Evolutionary conservation across 1,140 invertebrate genomes (phyloP), one percentile per base, ranked within the genome.

Genomic region (Chymomyza costata): DNA sequence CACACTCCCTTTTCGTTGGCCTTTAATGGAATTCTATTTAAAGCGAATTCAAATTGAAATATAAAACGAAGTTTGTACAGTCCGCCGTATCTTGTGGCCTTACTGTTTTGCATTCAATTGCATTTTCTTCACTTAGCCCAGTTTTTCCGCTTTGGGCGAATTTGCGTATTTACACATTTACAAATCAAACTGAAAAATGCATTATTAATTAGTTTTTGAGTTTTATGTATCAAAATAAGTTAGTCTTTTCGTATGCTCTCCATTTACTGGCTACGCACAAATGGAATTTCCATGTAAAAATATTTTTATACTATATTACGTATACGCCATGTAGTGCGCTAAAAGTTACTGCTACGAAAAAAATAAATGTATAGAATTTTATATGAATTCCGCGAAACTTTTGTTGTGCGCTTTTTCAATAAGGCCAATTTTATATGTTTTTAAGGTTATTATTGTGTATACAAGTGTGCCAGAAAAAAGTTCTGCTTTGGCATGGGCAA

Each of bases 181-280:
- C 31, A 39, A 58, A 68, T 70, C 56, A 8, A 53, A 64, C 49
- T 59, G 31, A 49, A 41, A n/a, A 49, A 70, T 76, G 70, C 68
- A 76, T 76, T 78, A 71, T 78, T 76, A 78, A 76, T 78, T 58
- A 44, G 65, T 48, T 63, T 31, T n/a, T n/a, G n/a, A n/a, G 21
- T 18, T 31, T 51, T 30, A 35, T 21, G 16, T 30, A 7, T 35
- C 47, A 31, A 18, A n/a, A 49, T 59, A 61, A 28, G 40, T 21
- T n/a, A n/a, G n/a, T n/a, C n/a, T n/a, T n/a, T 71, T 53, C 25
- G 13, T 6, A 44, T 13, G n/a, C n/a, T n/a, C n/a, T n/a, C n/a
- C n/a, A n/a, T n/a, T n/a, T 46, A 73, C 49, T 53, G 41, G 44
- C 60, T 58, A n/a, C n/a, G 50, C 48, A 46, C 52, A 65, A 70